phyloP scores from a whole-genome alignment of 1,140 invertebrate genomes.

The Magallana angulata region DNA sequence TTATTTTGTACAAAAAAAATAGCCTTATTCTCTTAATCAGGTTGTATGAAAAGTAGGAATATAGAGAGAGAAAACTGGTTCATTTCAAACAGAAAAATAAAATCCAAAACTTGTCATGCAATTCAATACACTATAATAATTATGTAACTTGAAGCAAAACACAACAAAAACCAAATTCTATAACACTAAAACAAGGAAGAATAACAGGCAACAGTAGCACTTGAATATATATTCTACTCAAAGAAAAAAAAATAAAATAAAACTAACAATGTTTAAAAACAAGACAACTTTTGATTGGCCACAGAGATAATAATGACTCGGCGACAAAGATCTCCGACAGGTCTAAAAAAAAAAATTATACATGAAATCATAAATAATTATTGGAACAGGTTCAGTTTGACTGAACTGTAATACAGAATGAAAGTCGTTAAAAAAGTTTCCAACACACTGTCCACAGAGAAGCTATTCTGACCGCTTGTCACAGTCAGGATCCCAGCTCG shows the following conservation, averaged over 20 bases:
- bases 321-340: not conserved
- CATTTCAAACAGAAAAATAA: not conserved
- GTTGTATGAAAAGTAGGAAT: too few species aligned
- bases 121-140: conserved; percentile 8
- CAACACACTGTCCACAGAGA: not conserved
- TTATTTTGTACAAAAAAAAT: not conserved
- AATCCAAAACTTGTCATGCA: not conserved
- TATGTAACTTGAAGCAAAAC: conserved; percentile 26
- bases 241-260: not conserved
- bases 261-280: not conserved
- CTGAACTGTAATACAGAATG: not conserved
- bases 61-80: not conserved
- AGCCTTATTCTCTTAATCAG: too few species aligned
- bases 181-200: not conserved
- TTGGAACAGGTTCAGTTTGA: conserved; percentile 32
- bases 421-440: not conserved
- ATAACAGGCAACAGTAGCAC: conserved; percentile 28
- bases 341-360: not conserved
- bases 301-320: conserved; percentile 20
- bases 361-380: conserved; percentile 30
- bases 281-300: conserved; percentile 10
- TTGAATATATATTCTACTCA: conserved; percentile 11
- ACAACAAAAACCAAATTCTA: conserved; percentile 20
- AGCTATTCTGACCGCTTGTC: not conserved
- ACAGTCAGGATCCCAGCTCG: conserved; percentile 21